Conservation (phyloP, 2,888 invertebrate species). For the Tortricodes alternella region DNA sequence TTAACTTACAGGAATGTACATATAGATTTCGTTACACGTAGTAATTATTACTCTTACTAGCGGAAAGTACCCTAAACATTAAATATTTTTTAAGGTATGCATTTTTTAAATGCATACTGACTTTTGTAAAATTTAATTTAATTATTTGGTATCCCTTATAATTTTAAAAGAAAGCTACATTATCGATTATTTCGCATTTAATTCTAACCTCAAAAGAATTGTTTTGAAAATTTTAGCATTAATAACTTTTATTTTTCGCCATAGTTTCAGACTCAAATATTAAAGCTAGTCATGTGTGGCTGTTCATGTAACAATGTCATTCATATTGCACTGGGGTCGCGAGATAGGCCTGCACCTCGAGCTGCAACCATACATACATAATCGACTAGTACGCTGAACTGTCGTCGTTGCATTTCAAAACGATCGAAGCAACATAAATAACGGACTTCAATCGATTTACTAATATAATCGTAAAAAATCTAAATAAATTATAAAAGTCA, state of each 20-base stretch:
- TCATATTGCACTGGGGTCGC: constrained; percentile 51
- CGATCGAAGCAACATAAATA: constrained; percentile 54
- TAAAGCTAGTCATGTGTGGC: constrained; percentile 54
- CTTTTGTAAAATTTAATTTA: constrained; percentile 47
- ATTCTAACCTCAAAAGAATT: constrained; percentile 19
- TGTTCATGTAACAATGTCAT: constrained; percentile 35
- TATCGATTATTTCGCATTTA: constrained; percentile 18
- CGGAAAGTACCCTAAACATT: constrained; percentile 52
- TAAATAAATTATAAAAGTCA: constrained; percentile 65
- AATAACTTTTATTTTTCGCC: constrained; percentile 27
- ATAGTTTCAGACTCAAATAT: constrained; percentile 51
- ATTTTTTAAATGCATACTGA: constrained; percentile 69
- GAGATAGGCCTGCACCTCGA: constrained; percentile 34
- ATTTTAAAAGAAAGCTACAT: constrained; percentile 21
- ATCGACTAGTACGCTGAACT: too few species aligned
- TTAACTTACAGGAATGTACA: constrained; percentile 61
- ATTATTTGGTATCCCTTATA: constrained; percentile 29
- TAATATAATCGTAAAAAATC: constrained; percentile 38
- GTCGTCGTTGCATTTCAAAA: constrained; percentile 46
- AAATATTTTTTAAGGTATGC: constrained; percentile 52
- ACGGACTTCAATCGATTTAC: constrained; percentile 33
- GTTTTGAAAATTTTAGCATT: constrained; percentile 34
- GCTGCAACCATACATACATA: too few species aligned
- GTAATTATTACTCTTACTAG: constrained; percentile 51
- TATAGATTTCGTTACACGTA: constrained; percentile 43